phyloP scores from a whole-genome alignment of 2,888 invertebrate genomes.

The Drosophila hawaiiensis region DNA sequence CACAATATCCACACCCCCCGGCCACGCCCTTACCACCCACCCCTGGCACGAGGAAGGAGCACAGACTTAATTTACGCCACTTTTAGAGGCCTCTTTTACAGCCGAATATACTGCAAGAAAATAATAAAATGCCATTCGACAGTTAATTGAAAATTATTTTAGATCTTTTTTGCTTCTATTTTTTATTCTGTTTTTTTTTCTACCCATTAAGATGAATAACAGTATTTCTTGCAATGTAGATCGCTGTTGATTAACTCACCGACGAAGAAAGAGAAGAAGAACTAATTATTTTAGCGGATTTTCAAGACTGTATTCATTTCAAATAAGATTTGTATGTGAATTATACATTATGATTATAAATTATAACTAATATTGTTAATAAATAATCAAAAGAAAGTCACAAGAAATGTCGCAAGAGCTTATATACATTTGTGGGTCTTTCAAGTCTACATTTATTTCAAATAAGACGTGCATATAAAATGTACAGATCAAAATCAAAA shows the following conservation, averaged over 20 bases:
- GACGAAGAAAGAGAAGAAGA: background rate
- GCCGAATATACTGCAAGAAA: conserved; percentile 23
- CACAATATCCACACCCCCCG: background rate
- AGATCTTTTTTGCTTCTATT: conserved; percentile 48
- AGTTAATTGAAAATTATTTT: conserved; percentile 75
- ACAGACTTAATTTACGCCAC: background rate
- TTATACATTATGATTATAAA: background rate
- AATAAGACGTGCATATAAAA: background rate
- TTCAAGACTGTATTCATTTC: background rate
- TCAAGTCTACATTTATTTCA: too few relatives aligned
- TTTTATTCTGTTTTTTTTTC: background rate
- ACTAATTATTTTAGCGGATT: background rate
- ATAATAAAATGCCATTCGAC: conserved; percentile 26
- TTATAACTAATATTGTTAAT: background rate
- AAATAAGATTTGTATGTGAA: background rate
- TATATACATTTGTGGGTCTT: too few relatives aligned
- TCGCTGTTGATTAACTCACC: background rate
- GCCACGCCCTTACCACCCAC: background rate
- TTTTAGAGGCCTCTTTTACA: conserved; percentile 15
- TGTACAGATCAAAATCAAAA: background rate
- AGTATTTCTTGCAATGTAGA: background rate
- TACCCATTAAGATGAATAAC: background rate
- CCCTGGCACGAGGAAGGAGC: background rate
- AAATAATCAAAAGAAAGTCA: background rate
- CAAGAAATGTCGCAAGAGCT: background rate